Conservation (phyloP, 2,888 invertebrate genomes). For the Drosophila nr. fundita region DNA sequence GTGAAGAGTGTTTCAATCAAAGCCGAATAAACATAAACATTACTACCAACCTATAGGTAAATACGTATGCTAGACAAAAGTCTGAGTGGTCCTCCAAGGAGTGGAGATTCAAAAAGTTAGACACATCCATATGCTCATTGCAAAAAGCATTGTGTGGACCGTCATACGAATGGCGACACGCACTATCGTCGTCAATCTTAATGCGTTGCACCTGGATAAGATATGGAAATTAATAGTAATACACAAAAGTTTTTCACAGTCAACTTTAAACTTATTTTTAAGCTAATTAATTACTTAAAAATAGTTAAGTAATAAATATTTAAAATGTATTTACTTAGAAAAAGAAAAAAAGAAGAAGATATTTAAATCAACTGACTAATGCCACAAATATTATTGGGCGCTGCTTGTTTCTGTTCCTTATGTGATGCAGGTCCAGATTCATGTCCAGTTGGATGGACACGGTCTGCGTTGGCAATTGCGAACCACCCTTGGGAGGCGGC, state of each 20-base stretch:
- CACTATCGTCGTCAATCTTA: constrained; percentile 96
- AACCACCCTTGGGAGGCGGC: constrained; percentile 42
- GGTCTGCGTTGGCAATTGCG: constrained; percentile 21
- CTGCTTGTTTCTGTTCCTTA: constrained; percentile 17
- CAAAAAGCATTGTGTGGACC: constrained; percentile 95
- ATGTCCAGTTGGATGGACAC: constrained; percentile 13
- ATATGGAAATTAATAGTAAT: not conserved
- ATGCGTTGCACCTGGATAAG: constrained; percentile 83
- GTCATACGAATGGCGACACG: constrained; percentile 87
- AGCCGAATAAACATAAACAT: not conserved
- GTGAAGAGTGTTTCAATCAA: not conserved
- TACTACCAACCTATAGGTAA: constrained; percentile 90
- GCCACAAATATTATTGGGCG: constrained; percentile 30
- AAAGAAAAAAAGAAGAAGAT: not conserved
- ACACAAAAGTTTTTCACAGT: not conserved
- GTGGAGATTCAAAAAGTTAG: constrained; percentile 99
- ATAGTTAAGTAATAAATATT: not conserved
- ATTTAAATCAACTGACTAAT: constrained; percentile 9
- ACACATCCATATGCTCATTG: constrained; percentile 98
- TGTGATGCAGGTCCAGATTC: constrained; percentile 3
- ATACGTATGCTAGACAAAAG: constrained; percentile 99
- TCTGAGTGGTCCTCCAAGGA: constrained; percentile 98
- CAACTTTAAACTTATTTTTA: not conserved
- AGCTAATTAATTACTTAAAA: not conserved
- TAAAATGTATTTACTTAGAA: not conserved